Evolutionary conservation across 2,113 vertebrate species (phyloP), one percentile per base, ranked within the genome.

Genomic region (Anoplopoma fimbria): DNA sequence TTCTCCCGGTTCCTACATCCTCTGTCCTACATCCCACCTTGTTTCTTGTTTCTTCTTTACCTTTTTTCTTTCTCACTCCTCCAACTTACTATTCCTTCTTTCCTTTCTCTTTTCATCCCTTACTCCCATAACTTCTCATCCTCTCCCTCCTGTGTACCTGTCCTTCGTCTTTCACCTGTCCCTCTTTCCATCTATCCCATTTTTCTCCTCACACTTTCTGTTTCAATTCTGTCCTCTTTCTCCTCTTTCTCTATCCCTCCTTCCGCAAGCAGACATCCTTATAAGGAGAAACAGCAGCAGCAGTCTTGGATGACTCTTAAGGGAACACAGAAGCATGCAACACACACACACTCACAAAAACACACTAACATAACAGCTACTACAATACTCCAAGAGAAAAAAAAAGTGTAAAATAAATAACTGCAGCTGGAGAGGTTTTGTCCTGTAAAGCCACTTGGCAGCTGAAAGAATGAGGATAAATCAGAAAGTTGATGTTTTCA

Each of bases 201-300:
- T n/a, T 63, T 27, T 21, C n/a, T 68, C n/a, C 34, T 75, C 57
- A 33, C 29, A n/a, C 29, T 51, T 63, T 75, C 62, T 19, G 3
- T 27, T 42, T 67, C 45, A 9, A 25, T 38, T 57, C 58, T 4
- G 33, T 79, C 57, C 17, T 74, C 62, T 64, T 33, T 67, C 25
- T 58, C 36, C 36, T n/a, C 68, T 77, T 70, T 68, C 38, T 73
- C 60, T 61, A 78, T 88, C 79, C 65, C 49, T 87, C 86, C 63
- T 79, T 90, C 68, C 76, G 75, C 80, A 76, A 72, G 64, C 73
- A 77, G 40, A 87, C 77, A 0, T 91, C 93, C 93, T 90, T 93
- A 92, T 93, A 94, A 93, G 93, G 93, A 94, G 71, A 94, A 93
- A 92, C 84, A 69, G 86, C 88, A 92, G 84, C 69, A 84, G 89